Evolutionary conservation across 1,140 invertebrate genomes (phyloP).

Genomic region (Macrobrachium rosenbergii): DNA sequence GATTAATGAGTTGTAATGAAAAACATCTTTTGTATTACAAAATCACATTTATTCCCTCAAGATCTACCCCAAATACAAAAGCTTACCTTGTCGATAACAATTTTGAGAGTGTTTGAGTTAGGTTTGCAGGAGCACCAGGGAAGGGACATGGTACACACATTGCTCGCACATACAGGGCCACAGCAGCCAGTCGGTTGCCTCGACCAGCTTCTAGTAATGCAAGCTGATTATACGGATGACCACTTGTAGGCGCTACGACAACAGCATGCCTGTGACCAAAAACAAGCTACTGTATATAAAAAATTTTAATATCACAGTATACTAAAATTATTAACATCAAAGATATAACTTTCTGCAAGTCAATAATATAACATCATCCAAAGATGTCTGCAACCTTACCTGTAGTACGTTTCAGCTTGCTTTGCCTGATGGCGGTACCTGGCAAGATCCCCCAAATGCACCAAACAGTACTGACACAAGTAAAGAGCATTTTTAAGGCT

Average conservation of each 20-base stretch:
- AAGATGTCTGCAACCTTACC: slow-evolving; percentile 71
- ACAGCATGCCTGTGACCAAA: slow-evolving; percentile 79
- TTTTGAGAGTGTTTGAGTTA: slow-evolving; percentile 76
- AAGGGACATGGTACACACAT: slow-evolving; percentile 86
- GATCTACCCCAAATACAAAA: no score
- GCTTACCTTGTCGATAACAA: slow-evolving; percentile 48
- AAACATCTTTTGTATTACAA: no score
- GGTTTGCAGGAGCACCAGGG: slow-evolving; percentile 84
- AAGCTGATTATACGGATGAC: slow-evolving; percentile 90
- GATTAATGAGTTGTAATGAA: no score
- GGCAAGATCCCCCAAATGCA: slow-evolving; percentile 88
- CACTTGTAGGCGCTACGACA: slow-evolving; percentile 83
- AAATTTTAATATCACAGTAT: slow-evolving; percentile 62
- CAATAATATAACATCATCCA: not conserved
- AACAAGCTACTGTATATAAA: not conserved
- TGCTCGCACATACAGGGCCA: slow-evolving; percentile 87
- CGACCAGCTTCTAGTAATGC: slow-evolving; percentile 84
- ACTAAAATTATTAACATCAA: not conserved
- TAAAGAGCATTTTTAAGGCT: slow-evolving; percentile 71
- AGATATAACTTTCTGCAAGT: not conserved
- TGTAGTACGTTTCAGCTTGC: slow-evolving; percentile 85
- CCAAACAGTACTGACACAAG: slow-evolving; percentile 87
- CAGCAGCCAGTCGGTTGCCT: slow-evolving; percentile 84
- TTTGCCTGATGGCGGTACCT: slow-evolving; percentile 84
- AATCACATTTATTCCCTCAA: no score